phyloP scores from a whole-genome alignment of 1,140 invertebrate genomes.

The Dendroctonus ponderosae region DNA sequence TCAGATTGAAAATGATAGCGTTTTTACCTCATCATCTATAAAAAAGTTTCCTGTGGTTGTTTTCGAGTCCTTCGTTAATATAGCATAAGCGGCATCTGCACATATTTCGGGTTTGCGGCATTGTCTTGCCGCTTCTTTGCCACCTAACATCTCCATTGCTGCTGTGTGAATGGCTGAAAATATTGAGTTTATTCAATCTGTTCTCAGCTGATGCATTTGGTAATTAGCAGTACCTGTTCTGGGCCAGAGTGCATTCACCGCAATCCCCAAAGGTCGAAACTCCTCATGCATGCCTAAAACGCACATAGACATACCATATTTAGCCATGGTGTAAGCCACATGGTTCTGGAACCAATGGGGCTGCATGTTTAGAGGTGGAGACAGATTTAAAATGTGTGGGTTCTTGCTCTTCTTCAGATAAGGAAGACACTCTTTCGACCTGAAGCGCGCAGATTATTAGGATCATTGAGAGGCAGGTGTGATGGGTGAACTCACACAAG shows the following conservation, averaged over 20 bases:
- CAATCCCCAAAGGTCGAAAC: slow-evolving; percentile 78
- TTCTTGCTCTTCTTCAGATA: slow-evolving; percentile 85
- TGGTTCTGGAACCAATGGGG: slow-evolving; percentile 90
- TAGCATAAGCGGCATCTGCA: slow-evolving; percentile 91
- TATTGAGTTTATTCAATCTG: not conserved
- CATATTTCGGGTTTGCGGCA: slow-evolving; percentile 90
- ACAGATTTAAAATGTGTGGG: slow-evolving; percentile 95
- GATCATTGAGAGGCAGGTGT: not conserved
- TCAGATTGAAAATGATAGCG: not conserved
- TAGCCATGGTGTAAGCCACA: slow-evolving; percentile 97
- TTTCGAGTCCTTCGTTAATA: slow-evolving; percentile 77
- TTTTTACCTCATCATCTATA: slow-evolving; percentile 79
- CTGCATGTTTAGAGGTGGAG: slow-evolving; percentile 89
- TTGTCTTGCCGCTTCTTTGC: slow-evolving; percentile 59
- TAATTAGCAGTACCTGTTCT: slow-evolving; percentile 67
- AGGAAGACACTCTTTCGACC: slow-evolving; percentile 90
- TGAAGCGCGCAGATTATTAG: slow-evolving; percentile 53
- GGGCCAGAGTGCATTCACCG: slow-evolving; percentile 97
- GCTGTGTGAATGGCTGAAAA: slow-evolving; percentile 85
- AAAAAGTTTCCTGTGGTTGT: slow-evolving; percentile 86
- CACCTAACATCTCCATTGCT: slow-evolving; percentile 93
- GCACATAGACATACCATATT: slow-evolving; percentile 99
- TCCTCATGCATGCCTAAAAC: slow-evolving; percentile 95
- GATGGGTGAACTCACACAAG: slow-evolving; percentile 65
- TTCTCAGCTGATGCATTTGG: not conserved